Evolutionary conservation across 1,140 invertebrate species (phyloP), one percentile per base, ranked within the genome.

Genomic region (Drosophila sproati): DNA sequence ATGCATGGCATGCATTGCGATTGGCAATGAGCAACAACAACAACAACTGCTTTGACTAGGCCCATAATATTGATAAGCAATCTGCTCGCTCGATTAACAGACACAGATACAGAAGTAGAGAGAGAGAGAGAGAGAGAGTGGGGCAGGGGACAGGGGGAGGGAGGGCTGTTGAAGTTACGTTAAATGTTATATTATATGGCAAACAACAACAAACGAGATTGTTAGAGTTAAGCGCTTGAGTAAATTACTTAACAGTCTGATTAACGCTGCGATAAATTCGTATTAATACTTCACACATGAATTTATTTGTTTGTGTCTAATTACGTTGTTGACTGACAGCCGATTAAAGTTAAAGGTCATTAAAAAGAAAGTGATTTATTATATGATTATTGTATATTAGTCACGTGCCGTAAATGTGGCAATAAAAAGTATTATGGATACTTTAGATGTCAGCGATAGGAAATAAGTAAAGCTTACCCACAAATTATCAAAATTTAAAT

Each of bases 21-120:
- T 68, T 71, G 82, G 68, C 66, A 43, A 43, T n/a, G n/a, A 43
- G 39, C 39, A 43, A 43, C 35, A 51, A 34, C 62, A 54, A 20
- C 73, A 80, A 50, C 39, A 60, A 72, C 60, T 48, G 12, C 34
- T 31, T 34, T 34, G 55, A 73, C 61, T 67, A 71, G 52, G 51
- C 48, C 31, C 60, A 70, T 74, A 83, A 87, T 20, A 83, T 75
- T 87, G 85, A 87, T 88, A 87, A 87, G 85, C 70, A 88, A 87
- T 89, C 80, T 60, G 43, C 50, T 59, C 39, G 35, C 43, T 48
- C 68, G 83, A 87, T 79, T 87, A 82, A 67, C 73, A 71, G 67
- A 64, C 20, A 0, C 20, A 20, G 20, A 20, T 20, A 20, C 20
- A 20, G 20, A 20, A 20, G 1, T 20, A 1, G 20, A 20, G 20